phyloP scores from a whole-genome alignment of 2,797 vertebrate species.

The Rhabdophis nuchalis region DNA sequence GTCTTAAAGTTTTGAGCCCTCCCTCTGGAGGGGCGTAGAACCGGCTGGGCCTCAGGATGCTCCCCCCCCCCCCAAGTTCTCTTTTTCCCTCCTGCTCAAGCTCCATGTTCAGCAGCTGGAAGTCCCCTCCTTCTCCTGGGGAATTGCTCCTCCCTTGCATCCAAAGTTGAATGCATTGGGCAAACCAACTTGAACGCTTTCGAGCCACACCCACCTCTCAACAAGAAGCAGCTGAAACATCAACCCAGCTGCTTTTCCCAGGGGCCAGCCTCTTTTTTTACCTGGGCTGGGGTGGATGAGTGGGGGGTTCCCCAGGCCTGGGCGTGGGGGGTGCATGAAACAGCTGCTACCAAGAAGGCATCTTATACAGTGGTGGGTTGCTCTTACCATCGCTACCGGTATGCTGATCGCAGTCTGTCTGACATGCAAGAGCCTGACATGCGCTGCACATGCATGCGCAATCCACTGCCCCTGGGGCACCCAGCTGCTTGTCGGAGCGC shows the following conservation, averaged over 20 bases:
- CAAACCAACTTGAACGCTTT: accelerated
- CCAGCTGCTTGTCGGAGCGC: no score
- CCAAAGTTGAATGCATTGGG: not conserved
- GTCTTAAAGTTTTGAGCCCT: not conserved
- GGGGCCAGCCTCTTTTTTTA: not conserved
- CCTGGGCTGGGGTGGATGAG: not conserved
- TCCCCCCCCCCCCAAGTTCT: not conserved
- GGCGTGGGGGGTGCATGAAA: not conserved
- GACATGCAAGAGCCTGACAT: no score
- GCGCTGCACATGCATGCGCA: no score
- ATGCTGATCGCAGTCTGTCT: no score
- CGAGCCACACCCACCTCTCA: not conserved
- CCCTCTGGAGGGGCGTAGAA: not conserved
- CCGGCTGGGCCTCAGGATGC: not conserved
- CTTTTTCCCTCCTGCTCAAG: not conserved
- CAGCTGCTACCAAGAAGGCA: accelerated
- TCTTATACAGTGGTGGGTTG: not conserved
- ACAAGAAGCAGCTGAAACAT: accelerated
- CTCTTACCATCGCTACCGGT: no score
- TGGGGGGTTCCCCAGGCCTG: not conserved
- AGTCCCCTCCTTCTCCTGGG: not conserved
- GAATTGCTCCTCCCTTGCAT: not conserved
- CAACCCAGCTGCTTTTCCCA: not conserved
- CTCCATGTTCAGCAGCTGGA: not conserved
- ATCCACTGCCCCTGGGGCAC: no score